Conservation (phyloP, 2,888 invertebrate genomes). For the Epirrhoe alternata region DNA sequence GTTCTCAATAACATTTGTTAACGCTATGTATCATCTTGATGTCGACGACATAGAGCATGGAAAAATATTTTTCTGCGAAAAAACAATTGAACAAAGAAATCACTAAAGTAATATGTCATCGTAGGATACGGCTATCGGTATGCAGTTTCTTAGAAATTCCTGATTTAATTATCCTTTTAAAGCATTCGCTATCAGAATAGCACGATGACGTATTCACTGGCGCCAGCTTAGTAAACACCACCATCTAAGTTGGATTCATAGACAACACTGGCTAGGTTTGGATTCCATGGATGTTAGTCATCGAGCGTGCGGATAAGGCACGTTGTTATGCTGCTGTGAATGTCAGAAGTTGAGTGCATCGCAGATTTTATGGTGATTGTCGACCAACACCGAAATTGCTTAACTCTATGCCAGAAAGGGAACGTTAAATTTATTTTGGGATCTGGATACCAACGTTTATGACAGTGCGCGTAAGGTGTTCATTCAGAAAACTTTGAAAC, state of each 20-base stretch:
- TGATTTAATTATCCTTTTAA: constrained; percentile 37
- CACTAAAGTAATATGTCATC: constrained; percentile 17
- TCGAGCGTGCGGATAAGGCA: constrained; percentile 57
- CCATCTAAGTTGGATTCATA: constrained; percentile 49
- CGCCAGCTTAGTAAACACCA: constrained; percentile 53
- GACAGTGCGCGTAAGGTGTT: not conserved
- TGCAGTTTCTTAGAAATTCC: constrained; percentile 24
- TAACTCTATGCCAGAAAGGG: not conserved
- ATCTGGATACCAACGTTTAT: not conserved
- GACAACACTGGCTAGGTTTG: constrained; percentile 51
- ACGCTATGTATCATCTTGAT: not conserved
- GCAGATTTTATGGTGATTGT: constrained; percentile 6
- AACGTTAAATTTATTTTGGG: not conserved
- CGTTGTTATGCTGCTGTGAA: constrained; percentile 50
- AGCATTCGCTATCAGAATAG: constrained; percentile 37
- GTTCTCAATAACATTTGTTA: not conserved
- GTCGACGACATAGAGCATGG: not conserved
- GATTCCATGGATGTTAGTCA: constrained; percentile 62
- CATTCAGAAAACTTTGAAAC: not conserved
- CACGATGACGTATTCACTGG: constrained; percentile 51
- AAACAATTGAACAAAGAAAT: constrained; percentile 26
- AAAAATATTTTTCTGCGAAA: constrained; percentile 3
- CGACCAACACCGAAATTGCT: not conserved
- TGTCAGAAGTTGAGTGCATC: constrained; percentile 19
- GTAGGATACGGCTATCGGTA: constrained; percentile 34